Evolutionary conservation across 1,140 invertebrate species (phyloP).

Genomic region (Euwallacea similis): DNA sequence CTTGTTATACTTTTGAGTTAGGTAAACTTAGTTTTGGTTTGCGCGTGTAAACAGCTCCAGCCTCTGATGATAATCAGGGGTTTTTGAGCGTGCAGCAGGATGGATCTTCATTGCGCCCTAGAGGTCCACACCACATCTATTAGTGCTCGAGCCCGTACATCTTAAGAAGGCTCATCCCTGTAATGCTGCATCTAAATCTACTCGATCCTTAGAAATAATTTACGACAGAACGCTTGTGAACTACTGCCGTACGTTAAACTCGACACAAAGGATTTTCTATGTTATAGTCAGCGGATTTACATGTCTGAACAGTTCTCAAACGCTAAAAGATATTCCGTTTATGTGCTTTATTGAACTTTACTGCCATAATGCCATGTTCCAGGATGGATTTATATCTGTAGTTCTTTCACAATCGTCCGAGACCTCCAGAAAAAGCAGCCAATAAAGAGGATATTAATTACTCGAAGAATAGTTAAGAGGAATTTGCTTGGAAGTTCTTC

Average conservation of each 20-base stretch:
- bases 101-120: too few species aligned
- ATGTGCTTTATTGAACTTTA: constrained; percentile 26
- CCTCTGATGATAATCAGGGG: too few species aligned
- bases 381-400: too few species aligned
- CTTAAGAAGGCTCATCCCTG: constrained; percentile 9
- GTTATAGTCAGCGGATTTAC: constrained; percentile 22
- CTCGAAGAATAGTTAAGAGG: constrained; percentile 1
- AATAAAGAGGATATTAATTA: neutral
- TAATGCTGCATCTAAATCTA: constrained; percentile 22
- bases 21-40: neutral
- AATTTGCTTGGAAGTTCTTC: neutral
- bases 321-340: constrained; percentile 21
- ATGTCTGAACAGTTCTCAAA: constrained; percentile 28
- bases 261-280: constrained; percentile 21
- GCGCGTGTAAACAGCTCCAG: neutral
- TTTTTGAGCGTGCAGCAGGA: too few species aligned
- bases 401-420: too few species aligned
- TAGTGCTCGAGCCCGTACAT: neutral
- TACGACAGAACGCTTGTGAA: constrained; percentile 16
- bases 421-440: too few species aligned
- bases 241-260: constrained; percentile 18
- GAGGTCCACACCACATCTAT: too few species aligned
- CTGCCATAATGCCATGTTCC: neutral
- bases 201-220: constrained; percentile 19
- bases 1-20: constrained; percentile 2